Percentiles rank a stretch among this genome's conserved stretches.
phyloP scores from a whole-genome alignment of 2,888 invertebrate genomes.

The Pollenia amentaria region DNA sequence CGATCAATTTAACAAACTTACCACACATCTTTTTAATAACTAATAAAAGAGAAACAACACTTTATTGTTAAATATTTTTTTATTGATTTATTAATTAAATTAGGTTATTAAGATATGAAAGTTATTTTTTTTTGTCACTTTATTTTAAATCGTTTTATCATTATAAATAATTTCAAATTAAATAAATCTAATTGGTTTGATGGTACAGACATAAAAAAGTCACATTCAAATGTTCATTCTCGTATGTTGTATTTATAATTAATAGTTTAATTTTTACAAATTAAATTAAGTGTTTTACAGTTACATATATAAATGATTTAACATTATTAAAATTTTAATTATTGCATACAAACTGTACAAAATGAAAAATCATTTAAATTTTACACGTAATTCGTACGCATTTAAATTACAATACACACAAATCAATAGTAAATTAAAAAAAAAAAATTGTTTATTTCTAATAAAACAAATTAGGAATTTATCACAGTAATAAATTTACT shows the following conservation, averaged over 20 bases:
- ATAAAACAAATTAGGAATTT: constrained; percentile 71
- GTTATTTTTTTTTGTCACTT: constrained; percentile 8
- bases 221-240: constrained; percentile 3
- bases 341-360: constrained; percentile 45
- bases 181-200: constrained; percentile 52
- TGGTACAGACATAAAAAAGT: constrained; percentile 28
- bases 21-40: neutral
- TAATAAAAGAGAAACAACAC: neutral
- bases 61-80: constrained; percentile 65
- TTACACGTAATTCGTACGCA: neutral
- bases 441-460: constrained; percentile 8
- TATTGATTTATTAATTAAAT: constrained; percentile 68
- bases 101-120: constrained; percentile 54
- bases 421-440: constrained; percentile 14
- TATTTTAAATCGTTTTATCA: constrained; percentile 45
- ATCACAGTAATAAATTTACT: constrained; percentile 75
- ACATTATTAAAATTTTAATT: constrained; percentile 31
- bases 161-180: constrained; percentile 59
- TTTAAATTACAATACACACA: constrained; percentile 6
- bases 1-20: neutral
- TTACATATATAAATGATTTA: constrained; percentile 53
- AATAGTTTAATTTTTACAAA: neutral
- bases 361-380: constrained; percentile 9
- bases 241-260: constrained; percentile 2
- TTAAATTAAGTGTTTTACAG: constrained; percentile 58